These are phyloP conservation scores for Fringilla coelebs DNA, from an alignment of 2,797 vertebrate species.

Conservation along the genomic window DNA sequence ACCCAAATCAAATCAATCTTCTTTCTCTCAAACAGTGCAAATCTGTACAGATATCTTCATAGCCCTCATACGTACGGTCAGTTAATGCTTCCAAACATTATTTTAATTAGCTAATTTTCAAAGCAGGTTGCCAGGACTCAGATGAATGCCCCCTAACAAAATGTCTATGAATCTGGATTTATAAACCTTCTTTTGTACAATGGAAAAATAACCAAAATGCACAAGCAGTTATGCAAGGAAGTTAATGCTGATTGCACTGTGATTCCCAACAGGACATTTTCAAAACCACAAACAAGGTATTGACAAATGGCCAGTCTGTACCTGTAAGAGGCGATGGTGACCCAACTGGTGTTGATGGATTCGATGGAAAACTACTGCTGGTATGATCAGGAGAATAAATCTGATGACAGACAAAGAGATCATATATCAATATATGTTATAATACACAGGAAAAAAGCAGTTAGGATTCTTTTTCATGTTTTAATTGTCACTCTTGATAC, in stretches of 20 bases:
- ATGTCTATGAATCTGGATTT: background rate
- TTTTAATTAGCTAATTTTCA: background rate
- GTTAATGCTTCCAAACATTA: background rate
- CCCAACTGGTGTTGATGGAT: conserved; percentile 95
- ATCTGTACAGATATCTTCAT: background rate
- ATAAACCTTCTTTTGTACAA: background rate
- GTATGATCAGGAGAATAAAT: conserved; percentile 99
- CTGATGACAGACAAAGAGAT: conserved; percentile 71
- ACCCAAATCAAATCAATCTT: background rate
- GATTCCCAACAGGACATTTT: background rate
- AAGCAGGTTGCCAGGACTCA: background rate
- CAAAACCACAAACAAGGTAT: background rate
- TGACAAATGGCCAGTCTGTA: conserved; percentile 66
- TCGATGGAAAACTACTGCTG: conserved; percentile 99
- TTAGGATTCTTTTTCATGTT: conserved; percentile 64
- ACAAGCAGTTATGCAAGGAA: background rate
- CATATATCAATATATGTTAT: conserved; percentile 12
- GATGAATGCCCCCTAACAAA: background rate
- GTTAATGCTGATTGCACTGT: background rate
- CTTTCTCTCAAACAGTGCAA: background rate
- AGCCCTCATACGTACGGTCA: background rate
- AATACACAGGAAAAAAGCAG: background rate
- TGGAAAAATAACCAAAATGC: background rate
- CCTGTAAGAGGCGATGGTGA: conserved; percentile 95
- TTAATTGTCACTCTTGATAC: conserved; percentile 50